A percentile compares a stretch with the other conserved stretches of the same genome.
Evolutionary conservation across 1,140 invertebrate genomes (phyloP).

Genomic region (Sycophaga agraensis): DNA sequence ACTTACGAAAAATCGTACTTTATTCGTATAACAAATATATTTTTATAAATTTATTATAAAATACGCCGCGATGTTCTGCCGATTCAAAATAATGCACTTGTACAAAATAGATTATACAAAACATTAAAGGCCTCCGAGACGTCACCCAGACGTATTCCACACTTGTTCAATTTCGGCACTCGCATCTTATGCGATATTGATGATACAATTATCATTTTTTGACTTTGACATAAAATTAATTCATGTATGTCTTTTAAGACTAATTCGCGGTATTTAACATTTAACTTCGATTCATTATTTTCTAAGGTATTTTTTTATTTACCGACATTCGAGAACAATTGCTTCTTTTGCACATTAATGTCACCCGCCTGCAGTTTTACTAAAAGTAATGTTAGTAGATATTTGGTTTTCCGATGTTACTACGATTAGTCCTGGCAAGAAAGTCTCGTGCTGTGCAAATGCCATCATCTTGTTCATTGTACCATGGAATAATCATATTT

Average conservation of each 20-base stretch:
- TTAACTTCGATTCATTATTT: neutral
- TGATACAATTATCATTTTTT: neutral
- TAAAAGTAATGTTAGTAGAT: conserved; percentile 26
- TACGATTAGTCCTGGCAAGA: conserved; percentile 44
- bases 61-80: conserved; percentile 6
- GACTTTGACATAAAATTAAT: neutral
- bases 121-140: conserved; percentile 10
- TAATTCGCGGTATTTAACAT: conserved; percentile 8
- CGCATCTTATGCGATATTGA: neutral
- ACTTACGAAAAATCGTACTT: conserved; percentile 40
- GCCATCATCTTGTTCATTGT: conserved; percentile 19
- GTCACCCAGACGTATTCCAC: conserved; percentile 2
- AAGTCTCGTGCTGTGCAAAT: conserved; percentile 35
- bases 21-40: conserved; percentile 44
- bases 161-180: neutral
- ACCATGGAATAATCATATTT: conserved; percentile 16
- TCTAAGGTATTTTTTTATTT: conserved; percentile 7
- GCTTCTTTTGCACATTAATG: conserved; percentile 10
- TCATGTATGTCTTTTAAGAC: neutral
- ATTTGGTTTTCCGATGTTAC: conserved; percentile 33
- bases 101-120: conserved; percentile 21
- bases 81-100: conserved; percentile 6
- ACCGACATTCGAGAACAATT: neutral
- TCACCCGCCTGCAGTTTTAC: conserved; percentile 10
- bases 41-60: conserved; percentile 30